Conservation (phyloP, 2,797 vertebrate species). For the Enteromius mattozi region DNA sequence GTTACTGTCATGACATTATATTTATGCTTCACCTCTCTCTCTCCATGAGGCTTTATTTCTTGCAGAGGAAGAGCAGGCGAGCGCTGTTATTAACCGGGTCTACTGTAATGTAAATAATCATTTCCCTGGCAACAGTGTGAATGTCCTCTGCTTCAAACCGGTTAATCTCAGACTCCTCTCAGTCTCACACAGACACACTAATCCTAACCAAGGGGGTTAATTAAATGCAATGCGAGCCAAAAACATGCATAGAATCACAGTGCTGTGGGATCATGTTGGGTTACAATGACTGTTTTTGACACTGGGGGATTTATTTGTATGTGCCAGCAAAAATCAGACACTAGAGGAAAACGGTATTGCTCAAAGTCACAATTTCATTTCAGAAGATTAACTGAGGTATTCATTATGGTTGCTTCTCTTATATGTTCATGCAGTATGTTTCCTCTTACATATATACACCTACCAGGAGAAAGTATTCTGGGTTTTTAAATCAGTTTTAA, state of each 20-base stretch:
- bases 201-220: slow-evolving; percentile 41
- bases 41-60: slow-evolving; percentile 33
- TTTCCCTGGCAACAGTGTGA: slow-evolving; percentile 51
- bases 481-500: too few species aligned
- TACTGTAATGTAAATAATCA: slow-evolving; percentile 61
- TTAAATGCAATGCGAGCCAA: slow-evolving; percentile 38
- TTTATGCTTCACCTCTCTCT: slow-evolving; percentile 40
- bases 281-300: slow-evolving; percentile 19
- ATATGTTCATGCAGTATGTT: not conserved
- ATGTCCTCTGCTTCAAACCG: slow-evolving; percentile 44
- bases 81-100: slow-evolving; percentile 53
- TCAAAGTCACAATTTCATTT: not conserved
- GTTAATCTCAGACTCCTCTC: slow-evolving; percentile 38
- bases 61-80: slow-evolving; percentile 16
- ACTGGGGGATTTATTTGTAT: not conserved
- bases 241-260: slow-evolving; percentile 25
- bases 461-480: not conserved
- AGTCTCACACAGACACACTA: slow-evolving; percentile 31
- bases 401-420: not conserved
- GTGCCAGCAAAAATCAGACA: not conserved
- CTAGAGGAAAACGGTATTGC: not conserved
- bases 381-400: not conserved
- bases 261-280: not conserved
- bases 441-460: not conserved
- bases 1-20: not conserved